These are phyloP conservation scores for Cyprinodon brontotheroides DNA, from an alignment of 2,113 vertebrate genomes.

Conservation along the genomic window DNA sequence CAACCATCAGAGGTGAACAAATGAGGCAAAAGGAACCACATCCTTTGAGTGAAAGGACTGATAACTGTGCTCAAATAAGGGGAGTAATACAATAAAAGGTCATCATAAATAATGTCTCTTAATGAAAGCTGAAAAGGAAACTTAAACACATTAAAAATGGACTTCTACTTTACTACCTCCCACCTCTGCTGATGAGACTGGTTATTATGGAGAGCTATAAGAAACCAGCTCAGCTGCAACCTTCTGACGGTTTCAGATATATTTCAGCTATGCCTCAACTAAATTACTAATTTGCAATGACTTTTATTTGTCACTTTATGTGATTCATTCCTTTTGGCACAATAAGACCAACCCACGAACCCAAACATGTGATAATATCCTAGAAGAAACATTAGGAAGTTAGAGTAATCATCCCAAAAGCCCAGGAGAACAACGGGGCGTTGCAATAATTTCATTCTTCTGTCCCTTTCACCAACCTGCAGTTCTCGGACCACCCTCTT, in stretches of 20 bases:
- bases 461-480: constrained; percentile 80
- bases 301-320: neutral
- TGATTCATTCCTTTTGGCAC: neutral
- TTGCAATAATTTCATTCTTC: neutral
- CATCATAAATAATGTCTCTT: too few relatives aligned
- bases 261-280: neutral
- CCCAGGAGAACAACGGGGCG: neutral
- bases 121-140: too few relatives aligned
- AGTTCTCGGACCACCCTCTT: constrained; percentile 93
- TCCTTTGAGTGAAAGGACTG: too few relatives aligned
- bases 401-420: neutral
- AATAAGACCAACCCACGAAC: neutral
- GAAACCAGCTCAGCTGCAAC: too few relatives aligned
- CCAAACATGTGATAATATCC: neutral
- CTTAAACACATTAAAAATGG: too few relatives aligned
- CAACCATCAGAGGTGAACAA: too few relatives aligned
- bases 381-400: neutral
- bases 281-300: neutral
- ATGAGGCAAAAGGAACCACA: too few relatives aligned
- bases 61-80: too few relatives aligned
- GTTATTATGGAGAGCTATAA: constrained; percentile 19
- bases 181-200: neutral
- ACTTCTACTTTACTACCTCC: too few relatives aligned
- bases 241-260: too few relatives aligned
- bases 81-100: too few relatives aligned